Evolutionary conservation across 35 echinoderm and acorn worm genomes (phyloP), one percentile per base, ranked within the genome.

Genomic region (Eucidaris tribuloides): DNA sequence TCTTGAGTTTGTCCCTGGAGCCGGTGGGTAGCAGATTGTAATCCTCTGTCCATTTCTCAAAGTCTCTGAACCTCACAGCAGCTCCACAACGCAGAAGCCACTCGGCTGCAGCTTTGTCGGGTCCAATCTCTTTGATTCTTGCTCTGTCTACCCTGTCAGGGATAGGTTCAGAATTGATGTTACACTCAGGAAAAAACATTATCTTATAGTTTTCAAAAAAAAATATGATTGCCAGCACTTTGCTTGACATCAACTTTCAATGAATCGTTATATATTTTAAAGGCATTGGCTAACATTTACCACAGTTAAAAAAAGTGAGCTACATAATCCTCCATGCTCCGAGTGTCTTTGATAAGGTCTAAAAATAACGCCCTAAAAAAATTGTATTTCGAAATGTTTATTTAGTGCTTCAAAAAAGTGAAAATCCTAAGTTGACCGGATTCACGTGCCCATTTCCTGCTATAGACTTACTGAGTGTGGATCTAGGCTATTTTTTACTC

Each of bases 51-150:
- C 96, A 99, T 37, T 83, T 90, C 31, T 90, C 84, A 79, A 87
- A 86, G 37, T 84, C 83, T 40, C 45, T 93, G 71, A 87, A 99
- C 79, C 86, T 99, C 15, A 99, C 96, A 20, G 83, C 76, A 18
- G 96, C 96, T 28, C 96, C 96, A 45, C 96, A 99, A 33, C 96
- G 45, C 2, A 99, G 59, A 22, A 99, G 62, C 96, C 96, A 99
- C 45, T 99, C 96, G 33, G 96, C 91, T 31, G 91, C 91, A 0
- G 96, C 96, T 42, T 50, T 50, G 83, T 99, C 87, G 0, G 96
- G 96, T 31, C 96, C 96, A 7, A 93, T 82, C 38, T 99, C 96
- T 57, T 85, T 85, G 59, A 99, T 93, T 39, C 96, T 55, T 29
- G 78, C 50, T 66, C 84, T 41, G 58, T 99, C 96, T 60, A 99